Conservation (phyloP, 2,888 invertebrate species). For the Diabrotica balteata region DNA sequence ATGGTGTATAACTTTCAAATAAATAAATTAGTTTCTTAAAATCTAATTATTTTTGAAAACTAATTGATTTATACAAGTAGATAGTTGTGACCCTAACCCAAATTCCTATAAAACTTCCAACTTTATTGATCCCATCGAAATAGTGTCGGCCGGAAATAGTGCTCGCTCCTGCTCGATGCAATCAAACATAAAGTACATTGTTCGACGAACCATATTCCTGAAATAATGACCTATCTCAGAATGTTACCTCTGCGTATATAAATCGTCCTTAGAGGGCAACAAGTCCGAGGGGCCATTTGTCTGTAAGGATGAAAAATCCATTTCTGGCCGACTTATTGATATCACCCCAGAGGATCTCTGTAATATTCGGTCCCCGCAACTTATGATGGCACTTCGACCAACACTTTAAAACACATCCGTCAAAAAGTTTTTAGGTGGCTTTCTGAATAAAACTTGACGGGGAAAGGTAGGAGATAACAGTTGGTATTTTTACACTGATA, state of each 20-base stretch:
- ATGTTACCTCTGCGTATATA: constrained; percentile 36
- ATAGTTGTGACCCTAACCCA: too few relatives aligned
- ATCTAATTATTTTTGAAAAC: too few relatives aligned
- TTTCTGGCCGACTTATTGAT: constrained; percentile 63
- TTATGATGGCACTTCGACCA: constrained; percentile 54
- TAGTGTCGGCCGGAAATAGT: not conserved
- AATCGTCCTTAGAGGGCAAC: constrained; percentile 50
- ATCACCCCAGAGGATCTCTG: constrained; percentile 56
- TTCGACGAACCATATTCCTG: constrained; percentile 28
- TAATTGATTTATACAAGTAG: too few relatives aligned
- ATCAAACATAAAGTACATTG: constrained; percentile 30
- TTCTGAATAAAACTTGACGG: constrained; percentile 23
- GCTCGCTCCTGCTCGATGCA: constrained; percentile 10
- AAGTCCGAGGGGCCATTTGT: constrained; percentile 59
- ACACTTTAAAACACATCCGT: constrained; percentile 59
- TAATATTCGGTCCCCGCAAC: constrained; percentile 56
- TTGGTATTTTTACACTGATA: constrained; percentile 21
- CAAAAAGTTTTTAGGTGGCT: constrained; percentile 46
- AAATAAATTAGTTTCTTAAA: too few relatives aligned
- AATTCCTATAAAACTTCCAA: not conserved
- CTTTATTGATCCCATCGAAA: constrained; percentile 4
- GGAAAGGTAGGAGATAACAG: constrained; percentile 6
- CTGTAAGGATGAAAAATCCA: constrained; percentile 62
- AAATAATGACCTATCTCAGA: constrained; percentile 29
- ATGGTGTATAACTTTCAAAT: too few relatives aligned